Conservation (phyloP, 2,113 vertebrate species). For the Eolophus roseicapilla region DNA sequence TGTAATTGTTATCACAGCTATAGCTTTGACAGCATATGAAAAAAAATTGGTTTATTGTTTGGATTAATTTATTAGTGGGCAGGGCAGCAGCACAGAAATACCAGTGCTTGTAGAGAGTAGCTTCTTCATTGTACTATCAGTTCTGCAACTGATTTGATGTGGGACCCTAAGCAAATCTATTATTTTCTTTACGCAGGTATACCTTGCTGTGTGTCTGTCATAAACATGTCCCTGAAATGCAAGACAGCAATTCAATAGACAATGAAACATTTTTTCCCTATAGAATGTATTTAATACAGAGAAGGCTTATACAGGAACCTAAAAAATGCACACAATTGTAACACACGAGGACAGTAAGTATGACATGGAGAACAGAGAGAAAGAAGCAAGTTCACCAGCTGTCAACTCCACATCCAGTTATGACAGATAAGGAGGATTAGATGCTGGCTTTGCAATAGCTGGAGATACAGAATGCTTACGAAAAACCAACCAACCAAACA, state of each 20-base stretch:
- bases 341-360: neutral
- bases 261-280: neutral
- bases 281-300: neutral
- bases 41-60: neutral
- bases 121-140: neutral
- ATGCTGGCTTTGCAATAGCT: neutral
- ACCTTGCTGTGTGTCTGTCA: neutral
- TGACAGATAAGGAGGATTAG: neutral
- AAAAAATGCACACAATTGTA: neutral
- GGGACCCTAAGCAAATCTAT: neutral
- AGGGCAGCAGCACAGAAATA: neutral
- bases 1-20: neutral
- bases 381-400: neutral
- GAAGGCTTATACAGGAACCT: neutral
- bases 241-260: neutral
- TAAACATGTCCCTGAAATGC: neutral
- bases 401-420: neutral
- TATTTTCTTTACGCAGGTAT: neutral
- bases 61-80: neutral
- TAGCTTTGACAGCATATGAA: neutral
- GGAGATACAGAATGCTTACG: neutral
- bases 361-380: neutral
- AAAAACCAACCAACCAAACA: neutral
- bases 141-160: neutral
- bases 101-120: neutral